Percentiles rank a stretch among this genome's conserved stretches.
Conservation (phyloP, 2,888 invertebrate genomes). For the Marronus borbonicus region DNA sequence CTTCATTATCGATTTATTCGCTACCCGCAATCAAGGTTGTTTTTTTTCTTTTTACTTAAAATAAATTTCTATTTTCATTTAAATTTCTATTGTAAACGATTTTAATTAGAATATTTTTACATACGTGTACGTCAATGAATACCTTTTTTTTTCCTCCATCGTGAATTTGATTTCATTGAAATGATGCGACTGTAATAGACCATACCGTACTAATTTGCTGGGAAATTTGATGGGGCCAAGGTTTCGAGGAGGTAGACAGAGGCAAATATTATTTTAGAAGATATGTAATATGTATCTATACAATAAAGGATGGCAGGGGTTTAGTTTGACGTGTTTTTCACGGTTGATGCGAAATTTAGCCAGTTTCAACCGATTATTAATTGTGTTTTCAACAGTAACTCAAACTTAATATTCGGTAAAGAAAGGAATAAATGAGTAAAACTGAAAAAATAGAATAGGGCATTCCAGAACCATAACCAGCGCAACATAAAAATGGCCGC, state of each 20-base stretch:
- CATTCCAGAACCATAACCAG: no score
- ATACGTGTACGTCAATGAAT: conserved; percentile 28
- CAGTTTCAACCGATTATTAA: no score
- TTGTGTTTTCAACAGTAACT: no score
- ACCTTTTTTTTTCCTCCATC: conserved; percentile 5
- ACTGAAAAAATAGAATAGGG: no score
- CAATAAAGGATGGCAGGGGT: no score
- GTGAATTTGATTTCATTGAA: conserved; percentile 6
- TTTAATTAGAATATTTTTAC: conserved; percentile 11
- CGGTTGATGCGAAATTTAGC: no score
- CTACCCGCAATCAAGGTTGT: conserved; percentile 33
- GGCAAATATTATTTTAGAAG: neutral
- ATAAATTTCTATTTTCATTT: conserved; percentile 35
- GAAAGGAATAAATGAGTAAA: no score
- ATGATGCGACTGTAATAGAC: neutral
- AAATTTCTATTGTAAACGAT: conserved; percentile 19
- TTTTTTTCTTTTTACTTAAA: neutral
- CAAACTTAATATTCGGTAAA: no score
- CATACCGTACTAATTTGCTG: neutral
- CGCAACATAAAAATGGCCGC: no score
- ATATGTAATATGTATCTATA: no score
- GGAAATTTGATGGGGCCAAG: neutral
- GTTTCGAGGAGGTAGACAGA: neutral
- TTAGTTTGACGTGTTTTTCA: no score
- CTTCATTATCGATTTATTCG: conserved; percentile 36